Evolutionary conservation across 2,797 vertebrate genomes (phyloP).

Genomic region (Arrhamphus sclerolepis): DNA sequence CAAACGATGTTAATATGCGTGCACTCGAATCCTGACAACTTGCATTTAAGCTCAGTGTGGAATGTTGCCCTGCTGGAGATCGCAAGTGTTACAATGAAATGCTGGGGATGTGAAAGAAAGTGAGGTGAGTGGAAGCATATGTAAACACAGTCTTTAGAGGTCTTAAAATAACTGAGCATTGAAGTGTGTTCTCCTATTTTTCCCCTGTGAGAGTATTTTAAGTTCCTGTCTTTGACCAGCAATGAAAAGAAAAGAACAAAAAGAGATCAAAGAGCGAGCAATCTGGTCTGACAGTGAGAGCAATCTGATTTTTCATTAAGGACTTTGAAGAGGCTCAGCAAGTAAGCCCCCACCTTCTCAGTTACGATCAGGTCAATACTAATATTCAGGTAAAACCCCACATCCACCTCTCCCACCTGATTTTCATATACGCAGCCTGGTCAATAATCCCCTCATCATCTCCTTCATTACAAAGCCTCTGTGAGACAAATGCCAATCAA

Average conservation of each 20-base stretch:
- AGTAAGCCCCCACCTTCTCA: slow-evolving; percentile 39
- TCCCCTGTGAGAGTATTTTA: background rate
- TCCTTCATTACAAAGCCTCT: slow-evolving; percentile 60
- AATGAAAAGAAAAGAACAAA: slow-evolving; percentile 19
- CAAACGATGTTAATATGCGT: slow-evolving; percentile 53
- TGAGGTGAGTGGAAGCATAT: slow-evolving; percentile 3
- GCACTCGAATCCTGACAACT: slow-evolving; percentile 42
- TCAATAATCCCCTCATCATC: slow-evolving; percentile 72
- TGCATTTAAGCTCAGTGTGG: slow-evolving; percentile 13
- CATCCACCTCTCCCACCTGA: slow-evolving; percentile 62
- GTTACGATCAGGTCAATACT: slow-evolving; percentile 67
- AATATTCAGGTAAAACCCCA: slow-evolving; percentile 67
- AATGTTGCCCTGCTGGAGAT: background rate
- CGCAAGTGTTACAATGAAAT: slow-evolving; percentile 3
- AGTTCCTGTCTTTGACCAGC: slow-evolving; percentile 14
- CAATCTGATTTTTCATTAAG: slow-evolving; percentile 50
- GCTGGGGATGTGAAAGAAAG: background rate
- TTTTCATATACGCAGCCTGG: slow-evolving; percentile 56
- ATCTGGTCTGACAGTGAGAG: background rate
- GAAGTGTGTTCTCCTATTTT: background rate
- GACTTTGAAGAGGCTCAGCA: slow-evolving; percentile 40
- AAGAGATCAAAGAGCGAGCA: slow-evolving; percentile 16
- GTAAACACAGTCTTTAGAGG: slow-evolving; percentile 2
- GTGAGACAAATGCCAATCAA: slow-evolving; percentile 72
- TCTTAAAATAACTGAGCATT: slow-evolving; percentile 18